Conservation (phyloP, 2,797 vertebrate genomes). For the Mus spretus region DNA sequence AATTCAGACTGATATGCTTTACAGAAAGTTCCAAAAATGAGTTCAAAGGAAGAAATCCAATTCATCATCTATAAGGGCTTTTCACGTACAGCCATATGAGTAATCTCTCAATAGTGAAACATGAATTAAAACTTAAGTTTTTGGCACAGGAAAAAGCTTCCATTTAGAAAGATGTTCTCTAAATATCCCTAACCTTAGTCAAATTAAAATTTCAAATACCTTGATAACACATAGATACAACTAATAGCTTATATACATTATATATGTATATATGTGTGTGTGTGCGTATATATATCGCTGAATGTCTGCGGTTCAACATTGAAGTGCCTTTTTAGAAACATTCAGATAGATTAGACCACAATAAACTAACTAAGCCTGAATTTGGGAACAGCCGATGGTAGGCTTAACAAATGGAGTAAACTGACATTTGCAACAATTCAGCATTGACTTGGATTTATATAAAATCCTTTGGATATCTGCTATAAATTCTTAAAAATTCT, state of each 20-base stretch:
- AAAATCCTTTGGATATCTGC: conserved; percentile 50
- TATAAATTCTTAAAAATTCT: conserved; percentile 48
- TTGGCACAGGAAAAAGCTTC: conserved; percentile 66
- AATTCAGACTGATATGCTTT: conserved; percentile 74
- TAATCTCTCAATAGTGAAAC: conserved; percentile 68
- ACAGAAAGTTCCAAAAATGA: conserved; percentile 75
- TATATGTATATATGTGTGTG: background rate
- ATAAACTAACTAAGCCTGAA: conserved; percentile 31
- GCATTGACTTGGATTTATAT: conserved; percentile 26
- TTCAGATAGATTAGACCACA: conserved; percentile 59
- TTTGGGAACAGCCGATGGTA: conserved; percentile 16
- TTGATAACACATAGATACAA: conserved; percentile 58
- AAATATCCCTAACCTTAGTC: conserved; percentile 62
- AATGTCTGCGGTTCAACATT: background rate
- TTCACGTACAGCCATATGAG: conserved; percentile 61
- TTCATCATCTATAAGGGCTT: conserved; percentile 71
- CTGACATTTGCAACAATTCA: conserved; percentile 49
- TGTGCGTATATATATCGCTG: background rate
- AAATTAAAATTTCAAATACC: conserved; percentile 69
- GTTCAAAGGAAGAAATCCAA: conserved; percentile 71
- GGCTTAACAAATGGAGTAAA: conserved; percentile 36
- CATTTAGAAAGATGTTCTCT: conserved; percentile 60
- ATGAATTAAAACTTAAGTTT: conserved; percentile 68
- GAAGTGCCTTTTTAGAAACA: conserved; percentile 57
- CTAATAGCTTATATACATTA: background rate